Base-by-base conservation (phyloP, 2,797 vertebrate genomes). In the Pseudochaenichthys georgianus region DNA sequence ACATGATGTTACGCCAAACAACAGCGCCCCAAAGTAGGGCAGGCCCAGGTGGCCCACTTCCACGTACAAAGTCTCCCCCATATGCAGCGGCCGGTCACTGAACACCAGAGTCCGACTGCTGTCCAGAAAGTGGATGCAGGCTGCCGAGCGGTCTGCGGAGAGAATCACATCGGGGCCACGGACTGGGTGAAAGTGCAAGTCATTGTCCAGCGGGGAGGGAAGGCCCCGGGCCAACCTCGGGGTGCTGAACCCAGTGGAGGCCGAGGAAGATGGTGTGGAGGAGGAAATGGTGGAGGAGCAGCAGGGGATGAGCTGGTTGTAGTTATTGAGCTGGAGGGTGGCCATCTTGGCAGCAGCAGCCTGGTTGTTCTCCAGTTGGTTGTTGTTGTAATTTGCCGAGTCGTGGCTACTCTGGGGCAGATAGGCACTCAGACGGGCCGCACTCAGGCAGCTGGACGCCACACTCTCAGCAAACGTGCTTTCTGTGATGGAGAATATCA, bases 351-450 rank as follows among this genome's bases (percentile, higher is more conserved):
- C 97, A 53, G 97, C 97, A 8, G 96, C 97, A 15, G 97, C 98
- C 90, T 98, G 98, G 94, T 96, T 98, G 92, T 96, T 98, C 94
- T 99, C 98, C 59, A 99, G 96, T 91, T 98, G 97, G 21, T 99
- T 98, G 95, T 99, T 99, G 94, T 94, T 98, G 95, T 98, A 97
- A 92, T 99, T 99, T 93, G 98, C 98, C 0, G 97, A 97, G 93
- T 99, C 98, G 6, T 98, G 98, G 96, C 94, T 99, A 94, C 96
- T 96, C 88, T 98, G 97, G 0, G 97, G 97, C 89, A 97, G 95
- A 91, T 96, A 99, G 89, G 97, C 96, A 86, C 96, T 98, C 90
- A 99, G 96, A 5, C 97, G 96, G 65, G 97, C 95, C 0, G 95
- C 95, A 69, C 95, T 97, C 89, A 98, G 95, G 70, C 97, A 97